Conservation (phyloP, 2,797 vertebrate species). For the Syngnathus rostellatus region DNA sequence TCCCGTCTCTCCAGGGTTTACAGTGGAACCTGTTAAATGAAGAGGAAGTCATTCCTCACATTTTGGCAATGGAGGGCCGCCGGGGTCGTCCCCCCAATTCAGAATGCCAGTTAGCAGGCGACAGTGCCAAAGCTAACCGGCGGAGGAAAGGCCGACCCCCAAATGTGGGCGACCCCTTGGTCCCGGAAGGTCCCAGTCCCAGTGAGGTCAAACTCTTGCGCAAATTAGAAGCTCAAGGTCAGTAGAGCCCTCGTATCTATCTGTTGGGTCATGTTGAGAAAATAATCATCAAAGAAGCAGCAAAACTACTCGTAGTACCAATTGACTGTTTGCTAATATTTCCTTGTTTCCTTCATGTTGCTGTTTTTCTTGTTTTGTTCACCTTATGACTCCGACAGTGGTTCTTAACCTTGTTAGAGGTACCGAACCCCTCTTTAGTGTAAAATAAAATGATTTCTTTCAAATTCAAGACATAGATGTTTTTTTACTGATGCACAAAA, state of each 20-base stretch:
- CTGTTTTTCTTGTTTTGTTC: background rate
- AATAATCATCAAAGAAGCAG: no score
- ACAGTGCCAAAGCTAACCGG: conserved; percentile 68
- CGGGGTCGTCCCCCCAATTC: conserved; percentile 82
- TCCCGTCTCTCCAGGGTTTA: conserved; percentile 74
- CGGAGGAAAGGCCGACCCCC: conserved; percentile 90
- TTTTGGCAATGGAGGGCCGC: conserved; percentile 91
- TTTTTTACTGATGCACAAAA: no score
- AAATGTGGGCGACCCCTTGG: conserved; percentile 75
- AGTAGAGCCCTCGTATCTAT: conserved; percentile 12
- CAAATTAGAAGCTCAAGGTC: conserved; percentile 96
- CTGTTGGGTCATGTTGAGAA: background rate
- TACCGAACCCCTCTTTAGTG: no score
- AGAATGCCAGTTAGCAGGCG: conserved; percentile 73
- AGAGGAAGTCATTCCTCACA: conserved; percentile 87
- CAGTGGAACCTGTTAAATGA: conserved; percentile 96
- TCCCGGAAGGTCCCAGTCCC: conserved; percentile 75
- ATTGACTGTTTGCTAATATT: background rate
- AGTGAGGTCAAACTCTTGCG: conserved; percentile 87
- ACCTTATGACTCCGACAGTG: no score
- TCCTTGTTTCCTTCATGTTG: background rate
- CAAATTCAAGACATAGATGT: no score
- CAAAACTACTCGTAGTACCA: background rate
- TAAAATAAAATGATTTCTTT: no score
- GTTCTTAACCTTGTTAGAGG: no score